Evolutionary conservation across 2,797 vertebrate species (phyloP).

Genomic region (Pangasius sanitwongsei): DNA sequence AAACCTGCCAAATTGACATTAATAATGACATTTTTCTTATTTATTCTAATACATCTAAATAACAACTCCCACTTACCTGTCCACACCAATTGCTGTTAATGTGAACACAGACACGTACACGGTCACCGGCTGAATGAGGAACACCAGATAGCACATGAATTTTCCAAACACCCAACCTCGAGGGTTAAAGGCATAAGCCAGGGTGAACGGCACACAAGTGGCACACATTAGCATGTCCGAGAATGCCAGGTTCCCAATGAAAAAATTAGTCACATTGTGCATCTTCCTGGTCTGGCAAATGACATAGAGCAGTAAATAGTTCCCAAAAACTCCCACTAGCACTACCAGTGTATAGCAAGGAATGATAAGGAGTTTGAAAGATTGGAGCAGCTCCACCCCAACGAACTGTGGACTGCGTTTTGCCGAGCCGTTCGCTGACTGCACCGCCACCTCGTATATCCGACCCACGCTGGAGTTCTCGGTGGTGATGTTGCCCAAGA

Average conservation of each 20-base stretch:
- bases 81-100: slow-evolving; percentile 85
- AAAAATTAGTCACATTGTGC: slow-evolving; percentile 91
- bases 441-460: slow-evolving; percentile 72
- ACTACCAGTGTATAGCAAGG: slow-evolving; percentile 85
- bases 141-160: slow-evolving; percentile 87
- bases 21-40: neutral
- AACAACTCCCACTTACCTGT: slow-evolving; percentile 77
- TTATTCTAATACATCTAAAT: neutral
- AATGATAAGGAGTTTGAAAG: slow-evolving; percentile 86
- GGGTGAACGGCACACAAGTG: slow-evolving; percentile 85
- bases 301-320: slow-evolving; percentile 87
- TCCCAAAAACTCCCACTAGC: slow-evolving; percentile 82
- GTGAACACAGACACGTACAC: slow-evolving; percentile 92
- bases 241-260: slow-evolving; percentile 89
- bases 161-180: slow-evolving; percentile 87
- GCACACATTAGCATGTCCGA: slow-evolving; percentile 91
- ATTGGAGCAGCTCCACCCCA: slow-evolving; percentile 84
- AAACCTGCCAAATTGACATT: neutral
- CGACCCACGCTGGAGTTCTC: slow-evolving; percentile 59
- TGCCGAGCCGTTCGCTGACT: slow-evolving; percentile 68
- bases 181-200: slow-evolving; percentile 87
- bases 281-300: slow-evolving; percentile 88
- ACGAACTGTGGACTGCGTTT: slow-evolving; percentile 78
- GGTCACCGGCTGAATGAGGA: slow-evolving; percentile 87
- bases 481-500: slow-evolving; percentile 38